Evolutionary conservation across 2,113 vertebrate species (phyloP).

Genomic region (Orthonyx spaldingii): DNA sequence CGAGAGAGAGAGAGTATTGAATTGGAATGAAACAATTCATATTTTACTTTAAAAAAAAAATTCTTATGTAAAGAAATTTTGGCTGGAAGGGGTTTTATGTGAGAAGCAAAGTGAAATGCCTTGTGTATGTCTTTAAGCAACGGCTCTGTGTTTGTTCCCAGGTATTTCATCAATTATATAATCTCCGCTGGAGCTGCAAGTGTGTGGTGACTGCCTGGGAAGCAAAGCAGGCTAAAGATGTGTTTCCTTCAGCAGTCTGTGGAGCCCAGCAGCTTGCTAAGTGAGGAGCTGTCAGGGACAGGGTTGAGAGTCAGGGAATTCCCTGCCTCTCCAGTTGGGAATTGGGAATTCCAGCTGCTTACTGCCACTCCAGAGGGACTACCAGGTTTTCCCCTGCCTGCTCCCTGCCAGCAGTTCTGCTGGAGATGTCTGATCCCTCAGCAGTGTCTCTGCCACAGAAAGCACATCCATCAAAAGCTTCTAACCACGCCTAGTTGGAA

Average conservation of each 20-base stretch:
- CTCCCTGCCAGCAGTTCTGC: neutral
- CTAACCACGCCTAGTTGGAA: neutral
- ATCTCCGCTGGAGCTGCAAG: neutral
- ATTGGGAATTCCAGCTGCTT: neutral
- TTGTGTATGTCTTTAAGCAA: neutral
- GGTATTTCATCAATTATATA: neutral
- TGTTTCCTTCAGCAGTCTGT: neutral
- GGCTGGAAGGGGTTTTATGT: neutral
- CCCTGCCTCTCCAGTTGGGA: neutral
- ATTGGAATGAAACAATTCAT: neutral
- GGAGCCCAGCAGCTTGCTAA: neutral
- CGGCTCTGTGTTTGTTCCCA: neutral
- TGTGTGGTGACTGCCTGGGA: neutral
- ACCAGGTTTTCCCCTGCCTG: neutral
- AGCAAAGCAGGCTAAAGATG: neutral
- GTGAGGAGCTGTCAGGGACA: neutral
- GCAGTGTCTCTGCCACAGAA: neutral
- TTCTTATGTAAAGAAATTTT: neutral
- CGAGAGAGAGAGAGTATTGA: no score
- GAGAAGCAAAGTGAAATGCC: neutral
- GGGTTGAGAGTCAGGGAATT: neutral
- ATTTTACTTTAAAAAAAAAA: neutral
- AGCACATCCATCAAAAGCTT: neutral
- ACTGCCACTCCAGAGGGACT: neutral
- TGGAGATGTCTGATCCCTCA: fast-evolving